Conservation (phyloP, 1,140 invertebrate species). For the Sogatella furcifera region DNA sequence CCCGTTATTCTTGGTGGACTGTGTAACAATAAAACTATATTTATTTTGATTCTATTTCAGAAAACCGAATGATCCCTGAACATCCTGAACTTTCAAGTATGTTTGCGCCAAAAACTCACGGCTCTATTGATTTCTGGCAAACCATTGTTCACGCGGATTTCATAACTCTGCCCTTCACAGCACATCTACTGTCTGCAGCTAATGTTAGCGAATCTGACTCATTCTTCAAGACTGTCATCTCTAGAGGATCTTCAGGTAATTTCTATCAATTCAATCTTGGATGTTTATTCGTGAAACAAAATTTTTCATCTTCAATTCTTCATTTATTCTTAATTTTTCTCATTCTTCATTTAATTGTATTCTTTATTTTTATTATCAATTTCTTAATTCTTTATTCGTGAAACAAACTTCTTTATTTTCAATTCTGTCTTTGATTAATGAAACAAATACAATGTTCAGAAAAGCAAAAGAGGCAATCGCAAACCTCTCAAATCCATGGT, state of each 20-base stretch:
- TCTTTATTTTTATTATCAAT: no score
- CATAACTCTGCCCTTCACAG: constrained; percentile 38
- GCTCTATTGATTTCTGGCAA: constrained; percentile 45
- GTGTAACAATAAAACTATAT: constrained; percentile 18
- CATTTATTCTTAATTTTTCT: no score
- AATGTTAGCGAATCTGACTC: constrained; percentile 39
- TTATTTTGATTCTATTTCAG: constrained; percentile 4
- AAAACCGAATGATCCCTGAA: background rate
- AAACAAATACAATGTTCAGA: no score
- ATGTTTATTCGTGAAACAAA: no score
- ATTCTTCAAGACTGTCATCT: constrained; percentile 56
- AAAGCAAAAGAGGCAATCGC: no score
- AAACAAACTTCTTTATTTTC: no score
- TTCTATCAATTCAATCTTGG: background rate
- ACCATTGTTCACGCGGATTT: constrained; percentile 53
- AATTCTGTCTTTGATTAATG: background rate
- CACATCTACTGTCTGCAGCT: background rate
- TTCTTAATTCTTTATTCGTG: no score
- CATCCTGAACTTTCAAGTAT: background rate
- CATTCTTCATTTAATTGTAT: no score
- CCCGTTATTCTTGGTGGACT: constrained; percentile 3
- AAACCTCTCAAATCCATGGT: no score
- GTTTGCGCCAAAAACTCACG: background rate
- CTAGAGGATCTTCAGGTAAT: constrained; percentile 41
- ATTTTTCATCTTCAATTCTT: no score